Percentiles rank a stretch among this genome's conserved stretches.
Evolutionary conservation across 1,140 invertebrate genomes (phyloP).

Genomic region (Cotesia chilonis): DNA sequence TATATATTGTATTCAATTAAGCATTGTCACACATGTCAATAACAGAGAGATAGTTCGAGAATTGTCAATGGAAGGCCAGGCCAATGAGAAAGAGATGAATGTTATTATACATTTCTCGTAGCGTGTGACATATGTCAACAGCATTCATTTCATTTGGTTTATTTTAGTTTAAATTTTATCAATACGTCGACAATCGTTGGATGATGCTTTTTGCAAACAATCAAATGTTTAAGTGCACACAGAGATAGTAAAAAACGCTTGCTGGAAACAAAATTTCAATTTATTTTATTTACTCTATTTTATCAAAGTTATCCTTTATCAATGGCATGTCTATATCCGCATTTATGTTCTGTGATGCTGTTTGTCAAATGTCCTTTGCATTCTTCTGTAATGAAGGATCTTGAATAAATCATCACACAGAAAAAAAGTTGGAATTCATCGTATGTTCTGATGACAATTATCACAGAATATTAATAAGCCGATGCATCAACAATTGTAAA

Average conservation of each 20-base stretch:
- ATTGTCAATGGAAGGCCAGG: neutral
- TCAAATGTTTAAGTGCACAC: no score
- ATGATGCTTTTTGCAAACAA: no score
- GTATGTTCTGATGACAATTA: no score
- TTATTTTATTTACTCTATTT: neutral
- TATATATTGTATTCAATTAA: no score
- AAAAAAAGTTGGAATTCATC: no score
- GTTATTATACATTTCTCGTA: neutral
- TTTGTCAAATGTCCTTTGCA: slow-evolving; percentile 16
- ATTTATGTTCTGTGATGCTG: slow-evolving; percentile 17
- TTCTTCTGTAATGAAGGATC: slow-evolving; percentile 1
- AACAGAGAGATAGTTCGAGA: neutral
- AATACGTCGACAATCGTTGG: neutral
- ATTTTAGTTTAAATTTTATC: neutral
- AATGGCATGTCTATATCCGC: slow-evolving; percentile 20
- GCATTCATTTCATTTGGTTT: slow-evolving; percentile 7
- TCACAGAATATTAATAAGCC: no score
- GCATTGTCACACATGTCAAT: slow-evolving; percentile 12
- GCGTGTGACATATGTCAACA: slow-evolving; percentile 11
- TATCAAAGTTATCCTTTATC: slow-evolving; percentile 2
- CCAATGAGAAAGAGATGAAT: slow-evolving; percentile 1
- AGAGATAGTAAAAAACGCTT: neutral
- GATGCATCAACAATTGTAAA: no score
- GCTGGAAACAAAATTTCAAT: neutral
- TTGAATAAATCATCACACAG: neutral